Evolutionary conservation across 2,888 invertebrate species (phyloP).

Genomic region (Drosophila limbata): DNA sequence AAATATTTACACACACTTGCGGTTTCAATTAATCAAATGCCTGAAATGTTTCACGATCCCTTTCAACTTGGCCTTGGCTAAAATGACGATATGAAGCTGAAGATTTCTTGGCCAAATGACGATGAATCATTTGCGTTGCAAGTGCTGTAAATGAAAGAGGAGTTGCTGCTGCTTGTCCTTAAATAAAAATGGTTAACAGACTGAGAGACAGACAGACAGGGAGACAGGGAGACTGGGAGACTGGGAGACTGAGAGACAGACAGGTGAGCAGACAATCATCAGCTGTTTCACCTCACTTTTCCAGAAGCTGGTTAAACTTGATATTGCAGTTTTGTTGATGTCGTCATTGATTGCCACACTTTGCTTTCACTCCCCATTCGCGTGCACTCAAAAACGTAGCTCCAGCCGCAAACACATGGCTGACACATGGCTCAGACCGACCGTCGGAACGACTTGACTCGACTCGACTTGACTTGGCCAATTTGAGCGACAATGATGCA

Average conservation of each 20-base stretch:
- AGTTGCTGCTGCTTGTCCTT: conserved; percentile 27
- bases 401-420: conserved; percentile 2
- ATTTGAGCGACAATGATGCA: conserved; percentile 65
- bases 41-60: conserved; percentile 32
- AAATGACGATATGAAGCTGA: conserved; percentile 8
- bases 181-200: conserved; percentile 23
- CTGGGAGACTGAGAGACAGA: neutral
- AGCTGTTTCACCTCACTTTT: conserved; percentile 63
- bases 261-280: conserved; percentile 31
- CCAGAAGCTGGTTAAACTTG: conserved; percentile 68
- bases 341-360: conserved; percentile 83
- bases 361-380: conserved; percentile 76
- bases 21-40: conserved; percentile 53
- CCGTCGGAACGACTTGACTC: conserved; percentile 11
- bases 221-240: neutral
- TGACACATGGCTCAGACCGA: conserved; percentile 3
- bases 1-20: conserved; percentile 70
- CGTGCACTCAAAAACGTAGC: conserved; percentile 54
- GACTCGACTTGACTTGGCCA: conserved; percentile 16
- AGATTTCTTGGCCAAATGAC: conserved; percentile 2
- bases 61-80: conserved; percentile 18
- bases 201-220: neutral
- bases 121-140: conserved; percentile 18
- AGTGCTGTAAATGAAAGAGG: neutral
- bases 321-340: conserved; percentile 73